phyloP scores from a whole-genome alignment of 2,113 vertebrate species.

The Leptodactylus fuscus region DNA sequence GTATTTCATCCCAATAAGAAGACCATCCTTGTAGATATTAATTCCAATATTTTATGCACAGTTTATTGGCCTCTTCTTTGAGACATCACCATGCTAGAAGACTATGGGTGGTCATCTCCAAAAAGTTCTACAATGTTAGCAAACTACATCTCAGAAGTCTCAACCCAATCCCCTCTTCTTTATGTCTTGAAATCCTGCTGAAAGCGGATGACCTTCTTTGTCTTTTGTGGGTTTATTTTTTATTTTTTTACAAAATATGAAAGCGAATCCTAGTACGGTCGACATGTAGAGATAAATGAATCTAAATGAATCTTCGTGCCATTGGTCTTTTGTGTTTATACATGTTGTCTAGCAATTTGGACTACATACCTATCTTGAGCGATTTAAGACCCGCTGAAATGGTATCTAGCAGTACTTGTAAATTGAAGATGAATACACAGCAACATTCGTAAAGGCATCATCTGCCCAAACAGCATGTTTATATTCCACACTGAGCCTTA shows the following conservation, averaged over 20 bases:
- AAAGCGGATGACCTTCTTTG: background rate
- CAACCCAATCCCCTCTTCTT: no score
- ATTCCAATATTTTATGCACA: no score
- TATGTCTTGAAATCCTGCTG: background rate
- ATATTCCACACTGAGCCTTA: background rate
- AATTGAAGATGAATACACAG: conserved; percentile 14
- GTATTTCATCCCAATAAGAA: no score
- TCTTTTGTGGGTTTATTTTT: background rate
- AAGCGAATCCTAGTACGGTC: background rate
- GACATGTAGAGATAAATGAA: background rate
- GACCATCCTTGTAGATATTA: no score
- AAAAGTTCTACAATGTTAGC: no score
- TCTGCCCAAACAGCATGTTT: conserved; percentile 20
- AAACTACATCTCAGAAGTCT: no score
- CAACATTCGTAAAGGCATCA: background rate
- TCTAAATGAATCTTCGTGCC: background rate
- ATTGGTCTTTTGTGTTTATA: background rate
- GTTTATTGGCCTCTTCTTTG: background rate
- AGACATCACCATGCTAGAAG: background rate
- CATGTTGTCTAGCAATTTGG: background rate
- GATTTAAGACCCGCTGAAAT: background rate
- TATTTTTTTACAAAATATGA: background rate
- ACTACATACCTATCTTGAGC: conserved; percentile 6
- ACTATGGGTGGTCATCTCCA: no score
- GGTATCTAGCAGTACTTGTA: conserved; percentile 8